Percentiles rank a stretch among this genome's conserved stretches.
These are phyloP conservation scores for Caerostris extrusa DNA, from an alignment of 1,140 invertebrate species.

Conservation along the genomic window DNA sequence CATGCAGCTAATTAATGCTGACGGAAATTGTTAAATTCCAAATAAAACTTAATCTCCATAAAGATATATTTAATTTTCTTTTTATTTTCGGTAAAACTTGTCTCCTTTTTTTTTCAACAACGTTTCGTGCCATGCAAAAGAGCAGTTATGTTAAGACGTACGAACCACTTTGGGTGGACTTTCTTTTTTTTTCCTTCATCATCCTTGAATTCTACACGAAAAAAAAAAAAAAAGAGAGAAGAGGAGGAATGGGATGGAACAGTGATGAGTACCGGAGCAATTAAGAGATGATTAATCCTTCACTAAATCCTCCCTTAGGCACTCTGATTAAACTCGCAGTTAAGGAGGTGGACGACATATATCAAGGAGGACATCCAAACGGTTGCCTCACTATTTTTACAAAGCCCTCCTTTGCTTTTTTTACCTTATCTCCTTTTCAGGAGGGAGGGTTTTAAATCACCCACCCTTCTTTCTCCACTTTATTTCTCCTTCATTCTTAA, in stretches of 20 bases:
- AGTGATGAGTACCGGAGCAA: not conserved
- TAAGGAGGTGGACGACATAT: not conserved
- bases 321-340: slow-evolving; percentile 28
- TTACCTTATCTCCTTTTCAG: slow-evolving; percentile 20
- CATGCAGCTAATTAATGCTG: no score
- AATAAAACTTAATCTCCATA: no score
- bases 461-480: not conserved
- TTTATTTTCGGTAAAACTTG: no score
- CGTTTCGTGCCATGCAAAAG: no score
- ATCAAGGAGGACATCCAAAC: not conserved
- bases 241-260: not conserved
- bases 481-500: not conserved
- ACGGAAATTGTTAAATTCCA: no score
- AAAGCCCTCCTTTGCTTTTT: not conserved
- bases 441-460: slow-evolving; percentile 15
- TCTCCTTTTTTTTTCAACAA: no score
- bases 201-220: not conserved
- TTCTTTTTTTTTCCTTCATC: not conserved
- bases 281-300: slow-evolving; percentile 49
- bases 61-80: no score
- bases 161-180: not conserved
- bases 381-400: not conserved
- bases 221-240: not conserved
- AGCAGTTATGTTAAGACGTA: no score
- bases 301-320: slow-evolving; percentile 42